Percentiles rank a stretch among this genome's conserved stretches.
phyloP scores from a whole-genome alignment of 2,797 vertebrate species.

The Podarcis lilfordi region DNA sequence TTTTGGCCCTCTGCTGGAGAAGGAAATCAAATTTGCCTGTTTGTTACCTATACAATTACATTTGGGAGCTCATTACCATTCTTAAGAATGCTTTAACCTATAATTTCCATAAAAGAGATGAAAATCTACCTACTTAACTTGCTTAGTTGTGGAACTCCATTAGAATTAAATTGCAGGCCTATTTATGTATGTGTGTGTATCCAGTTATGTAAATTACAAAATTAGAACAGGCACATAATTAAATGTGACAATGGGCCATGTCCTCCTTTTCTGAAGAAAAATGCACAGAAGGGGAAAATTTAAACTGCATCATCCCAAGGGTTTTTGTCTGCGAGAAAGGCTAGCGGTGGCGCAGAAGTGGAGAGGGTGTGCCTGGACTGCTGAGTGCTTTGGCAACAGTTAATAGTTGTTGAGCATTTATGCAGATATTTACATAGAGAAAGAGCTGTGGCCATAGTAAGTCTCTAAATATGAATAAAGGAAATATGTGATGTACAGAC shows the following conservation, averaged over 20 bases:
- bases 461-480: not conserved
- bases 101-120: constrained; percentile 33
- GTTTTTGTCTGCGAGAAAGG: not conserved
- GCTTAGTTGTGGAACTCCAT: constrained; percentile 7
- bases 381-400: not conserved
- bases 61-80: not conserved
- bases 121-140: constrained; percentile 29
- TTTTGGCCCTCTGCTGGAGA: not conserved
- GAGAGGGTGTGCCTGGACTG: fast-evolving
- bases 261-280: constrained; percentile 20
- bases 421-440: not conserved
- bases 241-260: not conserved
- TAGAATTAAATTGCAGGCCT: constrained; percentile 20
- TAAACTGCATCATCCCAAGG: not conserved
- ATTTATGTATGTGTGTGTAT: not conserved
- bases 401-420: not conserved
- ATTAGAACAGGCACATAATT: constrained; percentile 42
- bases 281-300: constrained; percentile 1
- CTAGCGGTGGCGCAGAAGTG: not conserved
- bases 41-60: not conserved
- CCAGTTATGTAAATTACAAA: constrained; percentile 32
- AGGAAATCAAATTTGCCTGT: constrained; percentile 12
- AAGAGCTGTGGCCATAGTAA: not conserved
- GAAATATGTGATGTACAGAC: not conserved
- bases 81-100: not conserved